These are phyloP conservation scores for Diadema setosum DNA, from an alignment of 35 echinoderm and acorn worm genomes.

Conservation along the genomic window DNA sequence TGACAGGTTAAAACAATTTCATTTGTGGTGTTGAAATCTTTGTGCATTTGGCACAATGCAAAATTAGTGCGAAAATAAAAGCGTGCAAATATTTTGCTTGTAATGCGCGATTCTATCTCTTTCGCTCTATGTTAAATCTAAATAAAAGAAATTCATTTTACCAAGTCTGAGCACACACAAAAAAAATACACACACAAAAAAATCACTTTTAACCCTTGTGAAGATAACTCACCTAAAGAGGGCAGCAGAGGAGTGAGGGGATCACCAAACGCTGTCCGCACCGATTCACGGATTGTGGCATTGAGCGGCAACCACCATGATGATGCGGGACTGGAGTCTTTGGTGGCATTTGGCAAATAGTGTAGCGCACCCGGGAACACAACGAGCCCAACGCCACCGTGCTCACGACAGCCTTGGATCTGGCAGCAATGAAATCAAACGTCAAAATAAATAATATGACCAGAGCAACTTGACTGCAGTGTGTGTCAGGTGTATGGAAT, in stretches of 20 bases:
- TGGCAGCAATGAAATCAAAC: not conserved
- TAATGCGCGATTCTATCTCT: no score
- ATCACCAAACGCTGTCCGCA: slow-evolving; percentile 43
- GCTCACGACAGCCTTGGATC: slow-evolving; percentile 35
- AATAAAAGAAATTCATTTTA: no score
- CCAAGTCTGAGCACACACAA: no score
- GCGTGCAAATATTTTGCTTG: no score
- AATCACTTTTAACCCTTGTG: not conserved
- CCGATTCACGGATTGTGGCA: slow-evolving; percentile 35
- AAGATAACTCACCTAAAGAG: slow-evolving; percentile 24
- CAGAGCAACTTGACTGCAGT: no score
- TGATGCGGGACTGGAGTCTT: not conserved
- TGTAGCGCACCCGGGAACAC: slow-evolving; percentile 58
- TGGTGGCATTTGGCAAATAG: not conserved
- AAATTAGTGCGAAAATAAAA: no score
- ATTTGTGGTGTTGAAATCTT: no score
- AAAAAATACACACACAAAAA: not conserved
- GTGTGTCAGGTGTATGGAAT: no score
- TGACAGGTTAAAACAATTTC: no score
- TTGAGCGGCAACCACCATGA: slow-evolving; percentile 44
- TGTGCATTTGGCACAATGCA: no score
- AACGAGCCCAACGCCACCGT: slow-evolving; percentile 41
- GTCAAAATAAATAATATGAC: not conserved
- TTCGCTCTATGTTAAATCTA: no score
- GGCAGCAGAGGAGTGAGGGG: slow-evolving; percentile 49